Base-by-base conservation (phyloP, 2,113 vertebrate species). In the Oryzias curvinotus region DNA sequence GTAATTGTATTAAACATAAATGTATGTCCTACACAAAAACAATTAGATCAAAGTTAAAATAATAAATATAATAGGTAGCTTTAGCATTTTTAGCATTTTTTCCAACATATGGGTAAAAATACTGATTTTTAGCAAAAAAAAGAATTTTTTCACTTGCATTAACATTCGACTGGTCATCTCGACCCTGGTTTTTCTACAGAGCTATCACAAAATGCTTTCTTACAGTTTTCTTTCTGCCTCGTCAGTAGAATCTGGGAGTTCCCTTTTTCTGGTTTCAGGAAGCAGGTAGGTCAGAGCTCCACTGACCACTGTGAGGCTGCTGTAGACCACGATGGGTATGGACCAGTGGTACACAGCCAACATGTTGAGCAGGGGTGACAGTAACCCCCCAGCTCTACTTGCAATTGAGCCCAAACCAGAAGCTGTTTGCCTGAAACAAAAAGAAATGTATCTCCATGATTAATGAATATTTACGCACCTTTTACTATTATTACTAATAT, bases 371-470 rank as follows among this genome's bases (percentile, higher is more conserved):
- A 92, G 36, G 0, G 94, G 94, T 0, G 91, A 77, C 21, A 93
- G 0, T 52, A 95, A 77, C 7, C 91, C 92, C 0, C 74, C 89
- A 0, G 73, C 1, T 48, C 93, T 0, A 62, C 64, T 58, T 2
- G 21, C 52, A 26, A 88, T 88, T 1, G 89, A 84, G 30, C 90
- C 88, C 52, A 95, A 47, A 8, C 94, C 94, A 56, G 89, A 70
- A 5, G 92, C 92, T 0, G 84, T 93, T 78, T 93, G 94, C 83
- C 94, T 95, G 81, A 0, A 73, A 55, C 8, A 15, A 25, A 71
- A 60, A 7, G 12, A 13, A 48, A 21, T 41, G 10, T 36, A 12
- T 36, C 36, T 36, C 36, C 36, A 36, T 36, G 10, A 36, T 12
- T 36, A 5, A 12, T 12, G 2, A 12, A 12, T 55, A 30, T 48